Percentiles rank a stretch among this genome's conserved stretches.
Evolutionary conservation across 1,140 invertebrate genomes (phyloP).

Genomic region (Tenebrio molitor): DNA sequence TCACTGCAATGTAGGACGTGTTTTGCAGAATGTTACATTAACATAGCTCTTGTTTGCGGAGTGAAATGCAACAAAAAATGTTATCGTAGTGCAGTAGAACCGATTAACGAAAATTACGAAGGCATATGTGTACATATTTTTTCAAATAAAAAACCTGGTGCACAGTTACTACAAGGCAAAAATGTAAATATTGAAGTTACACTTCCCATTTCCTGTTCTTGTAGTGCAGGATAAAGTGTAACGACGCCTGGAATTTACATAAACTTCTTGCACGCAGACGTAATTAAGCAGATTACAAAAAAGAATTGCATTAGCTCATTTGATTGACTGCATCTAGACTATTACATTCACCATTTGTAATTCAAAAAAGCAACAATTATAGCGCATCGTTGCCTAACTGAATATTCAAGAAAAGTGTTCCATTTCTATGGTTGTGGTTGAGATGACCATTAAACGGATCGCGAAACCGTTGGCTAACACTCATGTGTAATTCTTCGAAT

Average conservation of each 20-base stretch:
- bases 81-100: too few relatives aligned
- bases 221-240: not conserved
- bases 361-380: not conserved
- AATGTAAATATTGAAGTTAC: not conserved
- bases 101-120: too few relatives aligned
- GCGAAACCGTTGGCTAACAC: not conserved
- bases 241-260: not conserved
- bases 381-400: constrained; percentile 24
- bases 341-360: not conserved
- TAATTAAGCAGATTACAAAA: not conserved
- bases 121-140: too few relatives aligned
- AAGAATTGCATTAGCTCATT: constrained; percentile 3
- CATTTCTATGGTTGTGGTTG: not conserved
- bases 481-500: too few relatives aligned
- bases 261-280: not conserved
- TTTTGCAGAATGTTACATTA: not conserved
- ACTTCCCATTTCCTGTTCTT: constrained; percentile 8
- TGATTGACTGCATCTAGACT: not conserved
- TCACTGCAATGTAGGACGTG: constrained; percentile 1
- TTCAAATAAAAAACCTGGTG: too few relatives aligned
- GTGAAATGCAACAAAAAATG: constrained; percentile 16
- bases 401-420: constrained; percentile 31
- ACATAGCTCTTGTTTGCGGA: too few relatives aligned
- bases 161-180: too few relatives aligned
- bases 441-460: not conserved